These are phyloP conservation scores for Mus musculus DNA, from an alignment of 2,113 vertebrate species.

Conservation along the genomic window GRCm39 chr9:35974001-35974500, in stretches of 20 bases:
- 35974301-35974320: neutral
- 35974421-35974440: neutral
- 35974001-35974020: neutral
- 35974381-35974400: neutral
- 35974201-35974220: neutral
- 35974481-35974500: neutral
- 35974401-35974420: neutral
- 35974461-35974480: neutral
- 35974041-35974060: neutral
- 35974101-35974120: neutral
- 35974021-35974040: neutral
- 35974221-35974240: neutral
- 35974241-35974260: neutral
- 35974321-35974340: too few species aligned
- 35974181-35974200: neutral
- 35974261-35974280: neutral
- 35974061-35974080: neutral
- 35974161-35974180: neutral
- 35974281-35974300: neutral
- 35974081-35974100: neutral
- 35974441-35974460: neutral
- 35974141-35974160: neutral
- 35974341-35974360: neutral
- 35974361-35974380: too few species aligned
- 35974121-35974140: neutral